Evolutionary conservation across 1,140 invertebrate species (phyloP), one percentile per base, ranked within the genome.

Genomic region (Penaeus vannamei): DNA sequence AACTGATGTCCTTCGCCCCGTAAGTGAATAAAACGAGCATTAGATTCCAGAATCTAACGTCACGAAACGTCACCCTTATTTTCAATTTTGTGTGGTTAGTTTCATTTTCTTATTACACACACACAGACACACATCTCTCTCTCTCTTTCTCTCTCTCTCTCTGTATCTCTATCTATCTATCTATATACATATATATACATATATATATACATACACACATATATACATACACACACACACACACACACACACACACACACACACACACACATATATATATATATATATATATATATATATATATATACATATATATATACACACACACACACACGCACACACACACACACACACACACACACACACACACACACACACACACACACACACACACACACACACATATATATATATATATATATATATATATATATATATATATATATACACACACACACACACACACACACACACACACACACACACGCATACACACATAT

Each of bases 351-450:
- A 69, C 23, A 69, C 1, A 69, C 4, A 69, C 4, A 69, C 22
- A 69, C 4, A 69, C 23, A 69, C 23, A 69, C 23, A 23, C 23
- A 69, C 23, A 69, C 23, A 26, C 19, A 80, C 14, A 80, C 23
- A 61, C 61, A 62, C 61, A 84, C 61, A 62, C n/a, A 29, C 61
- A 64, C 61, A 84, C 61, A 64, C 29, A 64, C 61, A 84, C 61
- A 62, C 62, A 61, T 61, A 84, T 29, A 84, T 61, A 84, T 61
- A 64, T 66, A 36, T 84, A 84, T 84, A 84, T 84, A 36, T 84
- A 84, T 61, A 19, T 61, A 84, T 66, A 42, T 61, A 64, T 61
- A 84, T 29, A 42, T 26, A 84, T 61, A 64, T 61, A 84, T 61
- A 64, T 66, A 84, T 66, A 66, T 66, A 64, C 32, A 32, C 32